Percentiles rank a stretch among this genome's conserved stretches.
phyloP scores from a whole-genome alignment of 2,888 invertebrate genomes.

The Cacoxenus indagator region DNA sequence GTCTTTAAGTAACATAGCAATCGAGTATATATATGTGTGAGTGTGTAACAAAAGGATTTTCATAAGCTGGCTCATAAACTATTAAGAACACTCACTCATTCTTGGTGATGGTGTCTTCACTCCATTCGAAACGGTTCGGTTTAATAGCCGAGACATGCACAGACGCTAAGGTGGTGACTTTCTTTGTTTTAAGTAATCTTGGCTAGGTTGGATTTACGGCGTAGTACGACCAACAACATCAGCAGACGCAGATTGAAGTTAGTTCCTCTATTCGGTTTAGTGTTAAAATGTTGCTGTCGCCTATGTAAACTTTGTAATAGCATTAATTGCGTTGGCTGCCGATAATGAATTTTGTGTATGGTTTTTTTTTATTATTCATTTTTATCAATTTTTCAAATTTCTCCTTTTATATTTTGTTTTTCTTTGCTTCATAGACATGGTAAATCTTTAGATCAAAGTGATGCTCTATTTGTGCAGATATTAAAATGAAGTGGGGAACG shows the following conservation, averaged over 20 bases:
- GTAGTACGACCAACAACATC: too few relatives aligned
- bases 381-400: not conserved
- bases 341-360: constrained; percentile 18
- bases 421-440: too few relatives aligned
- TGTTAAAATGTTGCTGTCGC: not conserved
- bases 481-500: too few relatives aligned
- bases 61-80: constrained; percentile 60
- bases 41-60: constrained; percentile 62
- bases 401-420: not conserved
- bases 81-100: constrained; percentile 36
- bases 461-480: too few relatives aligned
- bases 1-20: not conserved
- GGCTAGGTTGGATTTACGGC: constrained; percentile 12
- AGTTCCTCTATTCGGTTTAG: not conserved
- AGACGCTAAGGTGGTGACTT: not conserved
- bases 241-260: not conserved
- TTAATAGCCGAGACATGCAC: constrained; percentile 19
- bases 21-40: not conserved
- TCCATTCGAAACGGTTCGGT: not conserved
- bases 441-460: too few relatives aligned
- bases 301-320: constrained; percentile 15
- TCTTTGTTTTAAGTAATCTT: constrained; percentile 18
- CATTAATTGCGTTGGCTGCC: constrained; percentile 17
- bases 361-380: not conserved
- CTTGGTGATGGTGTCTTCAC: not conserved